Base-by-base conservation (phyloP, 2,797 vertebrate species). In the Hoplostethus atlanticus region DNA sequence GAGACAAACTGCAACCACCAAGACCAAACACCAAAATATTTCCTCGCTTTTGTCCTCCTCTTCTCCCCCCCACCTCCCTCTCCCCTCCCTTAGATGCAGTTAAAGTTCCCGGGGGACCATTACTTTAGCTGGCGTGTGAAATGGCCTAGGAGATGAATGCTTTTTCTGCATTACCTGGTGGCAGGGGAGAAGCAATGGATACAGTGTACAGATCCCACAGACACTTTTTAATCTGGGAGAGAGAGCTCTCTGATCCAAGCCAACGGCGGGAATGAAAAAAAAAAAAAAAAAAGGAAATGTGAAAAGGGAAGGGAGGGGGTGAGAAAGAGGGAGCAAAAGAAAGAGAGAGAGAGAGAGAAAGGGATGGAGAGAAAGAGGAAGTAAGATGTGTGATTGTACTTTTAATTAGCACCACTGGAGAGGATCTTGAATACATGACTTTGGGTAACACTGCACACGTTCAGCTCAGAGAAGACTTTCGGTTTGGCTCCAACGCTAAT, bases 41-140 rank as follows among this genome's bases (percentile, higher is more conserved):
- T 87, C 47, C 55, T 62, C 17, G 11, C 52, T 70, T 64, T 25
- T 46, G 28, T 34, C 0, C 7, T 16, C 38, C 28, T 11, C 54
- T 51, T 51, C n/a, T 3, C 16, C 40, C 15, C 61, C 34, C 36
- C 60, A 34, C 10, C 44, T 21, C 21, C 21, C 21, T 21, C 44
- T 17, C 21, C 21, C 56, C 56, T 13, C 68, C n/a, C 46, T 40
- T 13, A 58, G 84, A 89, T 80, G 87, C 90, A 82, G 90, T 93
- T 89, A 89, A 91, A 87, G 87, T 86, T 91, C 86, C 86, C 84
- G 1, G 70, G 81, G 79, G 90, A 90, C 71, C 85, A 87, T 91
- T 84, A 90, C 90, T 92, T 92, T 85, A 92, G 83, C 86, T 84
- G 90, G 81, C 68, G 77, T 89, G 84, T 89, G 91, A 90, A 91